Conservation (phyloP, 2,888 invertebrate genomes). For the Cheilosia vulpina region DNA sequence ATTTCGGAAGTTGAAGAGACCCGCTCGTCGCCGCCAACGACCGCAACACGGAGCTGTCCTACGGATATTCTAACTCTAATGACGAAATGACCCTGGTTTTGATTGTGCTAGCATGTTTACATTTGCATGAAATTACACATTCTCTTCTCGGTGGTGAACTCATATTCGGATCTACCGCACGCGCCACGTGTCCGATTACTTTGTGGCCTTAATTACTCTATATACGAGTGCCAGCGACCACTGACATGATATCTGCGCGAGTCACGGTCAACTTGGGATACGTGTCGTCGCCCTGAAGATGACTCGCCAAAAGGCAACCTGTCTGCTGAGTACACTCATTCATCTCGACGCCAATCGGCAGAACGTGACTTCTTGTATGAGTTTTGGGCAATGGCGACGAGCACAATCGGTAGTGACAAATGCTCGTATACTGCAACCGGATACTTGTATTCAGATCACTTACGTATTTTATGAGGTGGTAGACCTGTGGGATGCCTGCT, state of each 20-base stretch:
- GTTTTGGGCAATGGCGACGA: conserved; percentile 55
- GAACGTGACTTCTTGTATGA: conserved; percentile 69
- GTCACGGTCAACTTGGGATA: conserved; percentile 61
- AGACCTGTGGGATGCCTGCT: conserved; percentile 58
- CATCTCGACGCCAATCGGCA: conserved; percentile 48
- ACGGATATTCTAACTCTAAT: conserved; percentile 52
- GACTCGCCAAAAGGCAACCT: conserved; percentile 58
- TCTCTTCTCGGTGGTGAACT: conserved; percentile 51
- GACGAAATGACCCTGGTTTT: conserved; percentile 60
- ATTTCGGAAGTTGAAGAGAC: conserved; percentile 78
- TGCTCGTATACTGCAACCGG: conserved; percentile 64
- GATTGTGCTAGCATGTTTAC: conserved; percentile 47
- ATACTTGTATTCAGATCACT: conserved; percentile 73
- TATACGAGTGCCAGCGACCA: not conserved
- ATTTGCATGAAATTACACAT: conserved; percentile 69
- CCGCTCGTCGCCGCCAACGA: conserved; percentile 56
- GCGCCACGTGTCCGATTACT: conserved; percentile 68
- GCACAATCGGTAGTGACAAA: conserved; percentile 67
- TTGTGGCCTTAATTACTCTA: conserved; percentile 63
- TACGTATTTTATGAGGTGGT: conserved; percentile 54
- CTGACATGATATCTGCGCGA: conserved; percentile 45
- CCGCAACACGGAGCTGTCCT: conserved; percentile 64
- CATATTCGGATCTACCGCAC: conserved; percentile 49
- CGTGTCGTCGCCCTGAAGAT: conserved; percentile 69
- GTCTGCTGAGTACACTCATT: conserved; percentile 62